phyloP scores from a whole-genome alignment of 2,888 invertebrate genomes.

The Melipona beecheii region DNA sequence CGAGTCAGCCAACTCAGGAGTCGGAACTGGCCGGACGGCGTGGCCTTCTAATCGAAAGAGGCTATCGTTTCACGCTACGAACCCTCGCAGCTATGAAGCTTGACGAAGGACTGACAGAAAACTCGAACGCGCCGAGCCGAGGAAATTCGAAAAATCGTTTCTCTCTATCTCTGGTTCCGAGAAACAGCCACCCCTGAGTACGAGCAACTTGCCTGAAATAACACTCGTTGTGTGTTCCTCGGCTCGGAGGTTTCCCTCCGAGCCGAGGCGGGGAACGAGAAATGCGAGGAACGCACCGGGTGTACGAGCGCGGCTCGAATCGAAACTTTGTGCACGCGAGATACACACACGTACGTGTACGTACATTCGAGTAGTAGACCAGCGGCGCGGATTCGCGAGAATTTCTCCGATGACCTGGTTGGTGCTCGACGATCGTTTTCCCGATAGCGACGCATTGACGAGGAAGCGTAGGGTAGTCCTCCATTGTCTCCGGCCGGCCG shows the following conservation, averaged over 20 bases:
- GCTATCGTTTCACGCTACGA: not conserved
- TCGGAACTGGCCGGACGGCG: not conserved
- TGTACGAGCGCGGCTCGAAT: not conserved
- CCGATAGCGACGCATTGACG: constrained; percentile 61
- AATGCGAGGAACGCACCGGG: not conserved
- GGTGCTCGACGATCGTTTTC: constrained; percentile 49
- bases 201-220: not conserved
- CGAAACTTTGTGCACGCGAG: not conserved
- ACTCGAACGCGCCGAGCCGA: not conserved
- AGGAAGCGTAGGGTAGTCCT: constrained; percentile 62
- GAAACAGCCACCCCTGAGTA: not conserved
- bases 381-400: constrained; percentile 15
- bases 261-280: not conserved
- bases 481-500: constrained; percentile 65
- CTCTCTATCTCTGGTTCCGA: not conserved
- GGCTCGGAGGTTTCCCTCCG: not conserved
- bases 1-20: not conserved
- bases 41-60: constrained; percentile 23
- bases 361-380: not conserved
- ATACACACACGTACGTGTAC: not conserved
- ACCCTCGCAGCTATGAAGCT: not conserved
- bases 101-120: not conserved
- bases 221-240: not conserved
- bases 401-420: constrained; percentile 24
- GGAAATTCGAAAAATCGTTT: not conserved